phyloP scores from a whole-genome alignment of 2,888 invertebrate species.

The Athripsodes cinereus region DNA sequence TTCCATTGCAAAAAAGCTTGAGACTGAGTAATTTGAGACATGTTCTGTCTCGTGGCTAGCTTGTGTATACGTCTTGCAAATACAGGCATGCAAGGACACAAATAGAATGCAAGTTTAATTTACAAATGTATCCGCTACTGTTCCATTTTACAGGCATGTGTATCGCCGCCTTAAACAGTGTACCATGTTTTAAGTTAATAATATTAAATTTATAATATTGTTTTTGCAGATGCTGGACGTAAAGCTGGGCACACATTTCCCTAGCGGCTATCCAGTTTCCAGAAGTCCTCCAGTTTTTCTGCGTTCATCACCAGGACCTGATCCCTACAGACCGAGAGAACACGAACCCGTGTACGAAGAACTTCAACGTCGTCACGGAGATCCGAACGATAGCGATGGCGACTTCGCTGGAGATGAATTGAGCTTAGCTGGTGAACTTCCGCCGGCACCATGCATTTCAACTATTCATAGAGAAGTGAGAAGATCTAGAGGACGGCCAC shows the following conservation, averaged over 20 bases:
- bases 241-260: slow-evolving; percentile 54
- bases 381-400: slow-evolving; percentile 61
- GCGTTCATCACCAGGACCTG: slow-evolving; percentile 62
- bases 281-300: slow-evolving; percentile 62
- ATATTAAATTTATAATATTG: not conserved
- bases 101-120: no score
- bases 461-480: slow-evolving; percentile 35
- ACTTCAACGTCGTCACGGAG: slow-evolving; percentile 54
- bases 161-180: no score
- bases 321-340: slow-evolving; percentile 57
- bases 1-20: no score
- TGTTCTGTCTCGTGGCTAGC: no score
- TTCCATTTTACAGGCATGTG: no score
- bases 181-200: no score
- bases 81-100: no score
- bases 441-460: slow-evolving; percentile 33
- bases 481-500: slow-evolving; percentile 46
- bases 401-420: slow-evolving; percentile 83
- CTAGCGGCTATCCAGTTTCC: slow-evolving; percentile 57
- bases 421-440: slow-evolving; percentile 46
- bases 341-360: slow-evolving; percentile 78
- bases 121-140: no score
- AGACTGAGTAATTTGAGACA: no score
- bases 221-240: slow-evolving; percentile 65
- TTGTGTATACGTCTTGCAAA: no score